These are phyloP conservation scores for Sphaeramia orbicularis DNA, from an alignment of 2,797 vertebrate species.

Conservation along the genomic window DNA sequence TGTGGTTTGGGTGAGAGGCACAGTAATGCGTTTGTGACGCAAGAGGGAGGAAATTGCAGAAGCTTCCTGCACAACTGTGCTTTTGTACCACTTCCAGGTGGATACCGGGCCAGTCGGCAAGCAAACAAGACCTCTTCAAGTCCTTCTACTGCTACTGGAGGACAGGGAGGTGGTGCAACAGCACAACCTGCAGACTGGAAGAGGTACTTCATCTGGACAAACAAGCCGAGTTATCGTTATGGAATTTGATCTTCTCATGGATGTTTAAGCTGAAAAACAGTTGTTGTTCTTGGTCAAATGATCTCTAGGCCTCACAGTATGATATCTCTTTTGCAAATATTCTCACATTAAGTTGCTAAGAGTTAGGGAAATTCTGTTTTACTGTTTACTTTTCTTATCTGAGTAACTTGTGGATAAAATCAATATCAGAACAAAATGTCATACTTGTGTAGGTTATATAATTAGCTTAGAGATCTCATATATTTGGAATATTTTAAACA, in stretches of 20 bases:
- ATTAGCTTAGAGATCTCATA: no score
- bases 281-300: no score
- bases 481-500: no score
- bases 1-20: slow-evolving; percentile 84
- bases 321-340: no score
- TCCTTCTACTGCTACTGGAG: not conserved
- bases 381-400: no score
- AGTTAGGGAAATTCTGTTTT: no score
- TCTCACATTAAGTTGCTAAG: no score
- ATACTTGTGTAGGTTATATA: no score
- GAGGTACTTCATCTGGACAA: slow-evolving; percentile 9
- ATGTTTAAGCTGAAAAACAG: not conserved
- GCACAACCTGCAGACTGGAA: slow-evolving; percentile 39
- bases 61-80: slow-evolving; percentile 84
- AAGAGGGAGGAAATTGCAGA: slow-evolving; percentile 83
- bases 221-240: slow-evolving; percentile 7
- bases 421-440: no score
- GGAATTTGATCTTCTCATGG: not conserved
- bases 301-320: no score
- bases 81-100: slow-evolving; percentile 83
- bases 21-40: slow-evolving; percentile 81
- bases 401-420: no score
- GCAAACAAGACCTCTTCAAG: slow-evolving; percentile 36
- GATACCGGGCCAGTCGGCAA: slow-evolving; percentile 44
- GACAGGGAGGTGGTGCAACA: slow-evolving; percentile 35